Conservation (phyloP, 2,888 invertebrate genomes). For the Hyppa rectilinea region DNA sequence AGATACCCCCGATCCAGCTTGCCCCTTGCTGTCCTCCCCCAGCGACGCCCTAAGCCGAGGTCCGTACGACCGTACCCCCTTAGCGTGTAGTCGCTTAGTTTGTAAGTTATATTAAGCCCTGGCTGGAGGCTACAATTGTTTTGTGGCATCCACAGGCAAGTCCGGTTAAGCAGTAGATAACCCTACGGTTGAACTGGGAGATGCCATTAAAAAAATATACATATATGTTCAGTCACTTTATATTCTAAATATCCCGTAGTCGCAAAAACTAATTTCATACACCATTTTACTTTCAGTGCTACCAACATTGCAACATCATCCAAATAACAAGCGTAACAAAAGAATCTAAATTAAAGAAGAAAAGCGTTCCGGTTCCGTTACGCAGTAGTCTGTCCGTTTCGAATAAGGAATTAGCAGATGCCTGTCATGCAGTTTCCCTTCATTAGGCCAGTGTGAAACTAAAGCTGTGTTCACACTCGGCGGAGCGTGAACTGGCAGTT, state of each 20-base stretch:
- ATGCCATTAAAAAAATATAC: no score
- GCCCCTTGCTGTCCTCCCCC: no score
- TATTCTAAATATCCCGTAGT: conserved; percentile 32
- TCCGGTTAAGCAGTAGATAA: no score
- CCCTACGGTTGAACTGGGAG: no score
- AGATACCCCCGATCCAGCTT: no score
- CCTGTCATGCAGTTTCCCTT: conserved; percentile 59
- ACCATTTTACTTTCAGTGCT: conserved; percentile 21
- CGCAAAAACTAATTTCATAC: conserved; percentile 16
- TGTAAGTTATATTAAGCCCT: no score
- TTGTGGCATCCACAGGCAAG: no score
- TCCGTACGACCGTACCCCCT: no score
- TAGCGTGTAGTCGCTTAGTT: no score
- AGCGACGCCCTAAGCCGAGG: no score
- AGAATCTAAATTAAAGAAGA: conserved; percentile 30
- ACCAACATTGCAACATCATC: conserved; percentile 32
- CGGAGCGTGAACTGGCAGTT: conserved; percentile 47
- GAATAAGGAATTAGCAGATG: conserved; percentile 40
- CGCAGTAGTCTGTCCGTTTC: conserved; percentile 35
- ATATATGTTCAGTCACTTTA: conserved; percentile 11
- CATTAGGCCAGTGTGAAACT: conserved; percentile 62
- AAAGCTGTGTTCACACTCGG: conserved; percentile 51
- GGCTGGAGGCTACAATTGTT: no score
- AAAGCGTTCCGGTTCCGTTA: conserved; percentile 45
- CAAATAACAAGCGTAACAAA: conserved; percentile 35